phyloP scores from a whole-genome alignment of 2,888 invertebrate species.

The Spicauda simplicius region DNA sequence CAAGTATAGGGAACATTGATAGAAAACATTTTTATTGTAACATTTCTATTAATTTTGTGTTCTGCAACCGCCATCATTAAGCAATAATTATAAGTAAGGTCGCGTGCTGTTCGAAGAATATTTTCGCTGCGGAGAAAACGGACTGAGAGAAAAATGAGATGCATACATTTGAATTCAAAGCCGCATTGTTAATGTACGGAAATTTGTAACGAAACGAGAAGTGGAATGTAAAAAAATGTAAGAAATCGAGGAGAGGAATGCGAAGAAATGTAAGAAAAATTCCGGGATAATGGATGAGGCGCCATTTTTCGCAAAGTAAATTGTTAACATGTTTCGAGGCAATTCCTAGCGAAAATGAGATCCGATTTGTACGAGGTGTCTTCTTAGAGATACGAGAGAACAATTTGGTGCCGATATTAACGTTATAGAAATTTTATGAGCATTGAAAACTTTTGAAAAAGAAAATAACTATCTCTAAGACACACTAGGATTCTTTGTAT shows the following conservation, averaged over 20 bases:
- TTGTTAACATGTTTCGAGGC: slow-evolving; percentile 19
- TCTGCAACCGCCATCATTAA: not conserved
- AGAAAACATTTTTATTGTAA: not conserved
- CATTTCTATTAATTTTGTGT: not conserved
- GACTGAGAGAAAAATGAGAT: slow-evolving; percentile 27
- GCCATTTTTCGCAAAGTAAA: slow-evolving; percentile 12
- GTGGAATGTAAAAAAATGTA: slow-evolving; percentile 6
- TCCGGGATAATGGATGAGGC: not conserved
- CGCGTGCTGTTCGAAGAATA: slow-evolving; percentile 35
- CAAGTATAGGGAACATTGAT: too few relatives aligned
- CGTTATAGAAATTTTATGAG: too few relatives aligned
- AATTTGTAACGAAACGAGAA: slow-evolving; percentile 13
- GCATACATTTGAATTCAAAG: slow-evolving; percentile 37
- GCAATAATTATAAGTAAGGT: slow-evolving; percentile 29
- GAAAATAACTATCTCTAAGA: too few relatives aligned
- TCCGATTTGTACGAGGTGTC: not conserved
- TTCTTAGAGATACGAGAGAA: not conserved
- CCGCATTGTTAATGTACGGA: slow-evolving; percentile 2
- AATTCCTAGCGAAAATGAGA: slow-evolving; percentile 24
- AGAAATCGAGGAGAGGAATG: slow-evolving; percentile 1
- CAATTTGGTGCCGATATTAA: not conserved
- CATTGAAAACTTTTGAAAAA: too few relatives aligned
- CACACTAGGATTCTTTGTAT: too few relatives aligned
- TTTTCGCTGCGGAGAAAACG: slow-evolving; percentile 15
- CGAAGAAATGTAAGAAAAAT: slow-evolving; percentile 1